phyloP scores from a whole-genome alignment of 2,888 invertebrate genomes.

The Tenthredo mesomela region DNA sequence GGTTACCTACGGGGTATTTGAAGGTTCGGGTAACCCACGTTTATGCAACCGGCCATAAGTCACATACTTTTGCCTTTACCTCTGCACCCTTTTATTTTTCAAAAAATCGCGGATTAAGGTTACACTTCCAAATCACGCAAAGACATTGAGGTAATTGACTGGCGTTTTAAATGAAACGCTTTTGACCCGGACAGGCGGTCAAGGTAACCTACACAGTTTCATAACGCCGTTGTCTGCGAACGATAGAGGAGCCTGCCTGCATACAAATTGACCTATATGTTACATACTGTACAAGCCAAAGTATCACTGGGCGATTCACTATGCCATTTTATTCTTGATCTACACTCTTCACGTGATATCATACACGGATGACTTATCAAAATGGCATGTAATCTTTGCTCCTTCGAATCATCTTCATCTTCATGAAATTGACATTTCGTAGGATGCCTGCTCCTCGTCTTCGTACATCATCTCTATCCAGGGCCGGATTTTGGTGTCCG shows the following conservation, averaged over 20 bases:
- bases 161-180: slow-evolving; percentile 9
- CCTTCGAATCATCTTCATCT: neutral
- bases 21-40: too few species aligned
- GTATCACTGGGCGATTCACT: neutral
- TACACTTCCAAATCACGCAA: slow-evolving; percentile 10
- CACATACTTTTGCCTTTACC: neutral
- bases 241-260: slow-evolving; percentile 18
- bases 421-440: too few species aligned
- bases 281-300: neutral
- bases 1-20: too few species aligned
- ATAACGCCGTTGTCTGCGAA: slow-evolving; percentile 62
- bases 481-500: too few species aligned
- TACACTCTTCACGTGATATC: neutral
- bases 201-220: slow-evolving; percentile 72
- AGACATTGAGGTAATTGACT: slow-evolving; percentile 36
- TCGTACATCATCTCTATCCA: too few species aligned
- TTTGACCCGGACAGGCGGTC: slow-evolving; percentile 73
- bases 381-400: neutral
- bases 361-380: neutral
- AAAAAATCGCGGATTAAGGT: neutral
- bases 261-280: slow-evolving; percentile 22
- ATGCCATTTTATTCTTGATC: neutral
- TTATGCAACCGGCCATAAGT: too few species aligned
- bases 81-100: neutral
- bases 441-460: too few species aligned